Evolutionary conservation across 2,113 vertebrate species (phyloP), one percentile per base, ranked within the genome.

Genomic region (Nycticryphes semicollaris): DNA sequence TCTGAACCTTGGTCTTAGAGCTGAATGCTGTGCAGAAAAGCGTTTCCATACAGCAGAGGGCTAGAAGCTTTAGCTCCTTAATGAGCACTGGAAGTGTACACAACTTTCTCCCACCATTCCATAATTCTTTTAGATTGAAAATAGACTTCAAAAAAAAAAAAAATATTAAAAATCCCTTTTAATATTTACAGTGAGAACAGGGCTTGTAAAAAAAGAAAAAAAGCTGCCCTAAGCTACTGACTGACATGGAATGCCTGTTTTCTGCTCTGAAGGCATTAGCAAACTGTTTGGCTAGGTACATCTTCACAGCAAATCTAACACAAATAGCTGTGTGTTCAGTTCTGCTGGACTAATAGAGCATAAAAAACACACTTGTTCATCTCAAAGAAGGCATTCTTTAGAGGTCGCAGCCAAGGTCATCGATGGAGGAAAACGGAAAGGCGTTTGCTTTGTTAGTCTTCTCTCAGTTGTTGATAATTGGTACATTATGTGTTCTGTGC

Each of bases 331-430:
- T 96, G 92, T 97, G 85, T 96, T 95, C 73, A 69, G 73, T 79
- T 89, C 73, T 85, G 51, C 76, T 92, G 92, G 74, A 96, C 89
- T 96, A 97, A 94, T 73, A 96, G 95, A 95, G 96, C 97, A 63
- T 96, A 89, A 97, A 89, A 94, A 95, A 97, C 94, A 78, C n/a
- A 43, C 87, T 96, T 94, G 94, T 94, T 97, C 70, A 16, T 93
- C 63, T 96, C 92, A 94, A 97, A 97, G 90, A 64, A 54, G 50
- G 89, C 96, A 94, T 97, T 97, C 77, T 97, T 90, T 75, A 54
- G 84, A 94, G 96, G 96, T 96, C 93, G 27, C 30, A 30, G 30
- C 87, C 90, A 69, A 91, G 95, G 95, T 93, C 96, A 67, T 33
- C 47, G 89, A 66, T 75, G 89, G 60, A 92, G 56, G 67, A 77